phyloP scores from a whole-genome alignment of 2,888 invertebrate species.

The Synanthedon tipuliformis region DNA sequence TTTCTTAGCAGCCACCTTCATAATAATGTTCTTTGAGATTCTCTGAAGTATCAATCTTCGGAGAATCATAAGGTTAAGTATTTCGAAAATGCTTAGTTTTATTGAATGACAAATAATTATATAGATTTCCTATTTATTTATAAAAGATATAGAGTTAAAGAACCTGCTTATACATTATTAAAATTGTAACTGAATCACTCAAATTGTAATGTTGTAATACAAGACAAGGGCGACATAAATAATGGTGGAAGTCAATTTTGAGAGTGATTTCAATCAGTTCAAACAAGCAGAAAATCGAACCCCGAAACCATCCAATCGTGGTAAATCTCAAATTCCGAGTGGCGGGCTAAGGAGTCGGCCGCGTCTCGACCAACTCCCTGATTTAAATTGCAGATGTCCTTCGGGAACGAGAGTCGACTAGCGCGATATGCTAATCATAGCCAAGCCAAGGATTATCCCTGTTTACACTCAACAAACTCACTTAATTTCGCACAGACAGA shows the following conservation, averaged over 20 bases:
- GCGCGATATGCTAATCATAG: conserved; percentile 70
- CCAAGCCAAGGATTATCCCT: conserved; percentile 69
- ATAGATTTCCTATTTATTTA: no score
- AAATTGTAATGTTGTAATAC: neutral
- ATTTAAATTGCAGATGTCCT: conserved; percentile 69
- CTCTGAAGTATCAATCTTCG: no score
- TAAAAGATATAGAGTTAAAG: no score
- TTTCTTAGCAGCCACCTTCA: no score
- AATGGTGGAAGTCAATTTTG: conserved; percentile 44
- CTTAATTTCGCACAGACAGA: conserved; percentile 63
- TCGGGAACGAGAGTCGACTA: conserved; percentile 59
- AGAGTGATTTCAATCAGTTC: conserved; percentile 59
- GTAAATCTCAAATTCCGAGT: conserved; percentile 65
- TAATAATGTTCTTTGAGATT: no score
- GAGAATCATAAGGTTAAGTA: no score
- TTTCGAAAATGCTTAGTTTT: no score
- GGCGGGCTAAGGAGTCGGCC: conserved; percentile 60
- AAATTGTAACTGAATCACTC: no score
- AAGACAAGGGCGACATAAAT: conserved; percentile 12
- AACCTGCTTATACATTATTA: no score
- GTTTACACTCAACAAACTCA: conserved; percentile 71
- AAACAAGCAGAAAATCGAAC: conserved; percentile 67
- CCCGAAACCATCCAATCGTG: conserved; percentile 65
- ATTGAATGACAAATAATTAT: no score
- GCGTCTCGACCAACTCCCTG: conserved; percentile 60